Base-by-base conservation (phyloP, 2,888 invertebrate species). In the Pomacea canaliculata region DNA sequence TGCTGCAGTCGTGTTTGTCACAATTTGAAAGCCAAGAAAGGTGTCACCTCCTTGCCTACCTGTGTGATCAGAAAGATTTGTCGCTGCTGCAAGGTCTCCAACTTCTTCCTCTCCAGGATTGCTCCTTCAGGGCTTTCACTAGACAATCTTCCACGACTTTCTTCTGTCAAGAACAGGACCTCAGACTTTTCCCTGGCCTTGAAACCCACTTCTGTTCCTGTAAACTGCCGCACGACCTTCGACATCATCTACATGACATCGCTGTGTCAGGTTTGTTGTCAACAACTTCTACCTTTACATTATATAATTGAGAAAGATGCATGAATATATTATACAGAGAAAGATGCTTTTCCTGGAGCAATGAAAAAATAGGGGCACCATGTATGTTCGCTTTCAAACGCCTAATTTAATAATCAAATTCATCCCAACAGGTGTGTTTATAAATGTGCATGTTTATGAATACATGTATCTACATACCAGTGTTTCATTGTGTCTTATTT, bases 111-210 rank as follows among this genome's bases (percentile, higher is more conserved):
- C 63, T 63, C 10, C 63, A 63, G 9, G 63, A 63, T 27, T 8
- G 63, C 4, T 10, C 63, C 10, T 63, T 63, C 19, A 12, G 63
- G 19, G 19, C 10, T n/a, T 63, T 63, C 27, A 63, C n/a, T 5
- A n/a, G 37, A 18, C 19, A 37, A n/a, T 46, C 49, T 7, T 18
- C 16, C 5, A 8, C 60, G 19, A 19, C 19, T 13, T 73, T 60
- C 48, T 46, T 51, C 59, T 60, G 68, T 68, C 48, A 49, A 12
- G 59, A 67, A 10, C 18, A 37, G 4, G 59, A 66, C 1, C 4
- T 68, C 12, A 4, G 12, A 37, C 59, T 73, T 67, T 73, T 73
- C 46, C 68, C 73, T 23, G 59, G 60, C 60, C 37, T 73, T 5
- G 68, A 68, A 23, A 23, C n/a, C 1, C 12, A 48, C 46, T 73